These are phyloP conservation scores for Plecotus auritus DNA, from an alignment of 2,113 vertebrate genomes.

Conservation along the genomic window DNA sequence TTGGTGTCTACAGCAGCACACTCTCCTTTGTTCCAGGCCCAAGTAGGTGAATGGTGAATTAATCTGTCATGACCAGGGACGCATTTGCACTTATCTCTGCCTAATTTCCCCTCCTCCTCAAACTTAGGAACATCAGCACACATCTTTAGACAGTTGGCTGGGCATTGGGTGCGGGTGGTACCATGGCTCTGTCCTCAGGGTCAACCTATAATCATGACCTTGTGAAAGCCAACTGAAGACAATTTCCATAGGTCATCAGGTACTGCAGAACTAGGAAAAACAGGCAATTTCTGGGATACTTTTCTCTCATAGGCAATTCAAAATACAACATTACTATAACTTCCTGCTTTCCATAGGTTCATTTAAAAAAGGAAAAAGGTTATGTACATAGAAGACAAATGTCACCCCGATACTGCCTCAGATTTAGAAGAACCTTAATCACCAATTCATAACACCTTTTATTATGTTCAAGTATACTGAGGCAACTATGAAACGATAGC, in stretches of 20 bases:
- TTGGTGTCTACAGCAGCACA: not conserved
- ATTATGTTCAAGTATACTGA: not conserved
- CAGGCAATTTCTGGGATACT: not conserved
- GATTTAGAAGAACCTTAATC: not conserved
- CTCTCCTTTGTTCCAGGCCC: not conserved
- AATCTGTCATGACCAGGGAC: not conserved
- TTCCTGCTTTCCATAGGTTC: not conserved
- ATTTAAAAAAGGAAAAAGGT: not conserved
- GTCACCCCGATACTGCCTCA: not conserved
- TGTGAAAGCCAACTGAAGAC: not conserved
- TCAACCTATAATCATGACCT: not conserved
- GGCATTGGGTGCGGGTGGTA: fast-evolving
- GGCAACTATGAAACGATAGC: not conserved
- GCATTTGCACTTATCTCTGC: not conserved
- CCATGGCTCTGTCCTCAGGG: not conserved
- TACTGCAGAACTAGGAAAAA: not conserved
- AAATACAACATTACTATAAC: not conserved
- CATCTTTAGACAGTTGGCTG: not conserved
- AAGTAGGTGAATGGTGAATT: not conserved
- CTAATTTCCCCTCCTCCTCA: not conserved
- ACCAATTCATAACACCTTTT: not conserved
- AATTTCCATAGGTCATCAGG: not conserved
- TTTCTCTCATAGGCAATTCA: not conserved
- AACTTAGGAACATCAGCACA: not conserved
- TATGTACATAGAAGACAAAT: not conserved